These are phyloP conservation scores for Ornithoptera alexandrae DNA, from an alignment of 2,888 invertebrate species.

Conservation along the genomic window DNA sequence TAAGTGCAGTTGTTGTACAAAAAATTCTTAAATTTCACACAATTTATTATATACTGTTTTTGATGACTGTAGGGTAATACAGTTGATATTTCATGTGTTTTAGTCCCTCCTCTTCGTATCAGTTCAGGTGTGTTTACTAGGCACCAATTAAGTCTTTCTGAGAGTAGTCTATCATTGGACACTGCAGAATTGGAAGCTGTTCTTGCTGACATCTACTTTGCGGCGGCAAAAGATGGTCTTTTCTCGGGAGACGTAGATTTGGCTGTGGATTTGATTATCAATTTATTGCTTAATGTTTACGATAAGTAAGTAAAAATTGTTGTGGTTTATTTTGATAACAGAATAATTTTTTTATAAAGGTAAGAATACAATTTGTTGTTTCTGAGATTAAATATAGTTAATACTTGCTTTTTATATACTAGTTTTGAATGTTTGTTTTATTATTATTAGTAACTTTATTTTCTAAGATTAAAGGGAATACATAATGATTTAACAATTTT, in stretches of 20 bases:
- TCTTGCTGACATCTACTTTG: conserved; percentile 86
- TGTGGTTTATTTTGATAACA: too few species aligned
- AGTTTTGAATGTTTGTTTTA: too few species aligned
- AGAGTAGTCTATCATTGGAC: conserved; percentile 83
- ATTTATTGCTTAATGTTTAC: conserved; percentile 83
- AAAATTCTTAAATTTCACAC: too few species aligned
- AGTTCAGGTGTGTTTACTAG: conserved; percentile 86
- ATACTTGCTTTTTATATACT: too few species aligned
- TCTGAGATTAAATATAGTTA: too few species aligned
- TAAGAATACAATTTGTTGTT: too few species aligned
- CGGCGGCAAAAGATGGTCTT: conserved; percentile 83
- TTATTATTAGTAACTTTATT: too few species aligned
- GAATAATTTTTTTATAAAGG: neutral
- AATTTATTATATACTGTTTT: too few species aligned
- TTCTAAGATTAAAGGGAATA: neutral
- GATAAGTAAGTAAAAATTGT: conserved; percentile 79
- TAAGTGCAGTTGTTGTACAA: conserved; percentile 46
- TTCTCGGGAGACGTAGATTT: conserved; percentile 82
- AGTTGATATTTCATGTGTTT: conserved; percentile 14
- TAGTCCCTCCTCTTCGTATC: conserved; percentile 77
- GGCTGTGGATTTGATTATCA: conserved; percentile 82
- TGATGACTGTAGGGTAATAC: too few species aligned
- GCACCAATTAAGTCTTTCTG: conserved; percentile 84
- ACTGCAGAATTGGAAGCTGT: conserved; percentile 85
- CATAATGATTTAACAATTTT: conserved; percentile 17